These are phyloP conservation scores for Ramphastos sulfuratus DNA, from an alignment of 2,113 vertebrate genomes.

Conservation along the genomic window DNA sequence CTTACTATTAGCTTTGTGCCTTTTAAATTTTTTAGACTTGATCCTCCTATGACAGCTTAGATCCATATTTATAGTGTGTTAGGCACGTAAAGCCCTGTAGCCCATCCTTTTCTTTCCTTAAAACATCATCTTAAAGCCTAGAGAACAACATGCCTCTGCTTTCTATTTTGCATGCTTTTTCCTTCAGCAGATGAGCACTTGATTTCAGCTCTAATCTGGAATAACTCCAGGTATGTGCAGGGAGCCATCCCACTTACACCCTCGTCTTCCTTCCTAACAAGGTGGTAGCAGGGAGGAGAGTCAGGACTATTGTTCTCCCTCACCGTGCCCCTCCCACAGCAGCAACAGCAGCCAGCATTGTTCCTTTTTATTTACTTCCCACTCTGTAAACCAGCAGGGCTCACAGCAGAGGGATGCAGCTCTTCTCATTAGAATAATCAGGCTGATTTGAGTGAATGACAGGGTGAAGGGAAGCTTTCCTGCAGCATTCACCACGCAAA, in stretches of 20 bases:
- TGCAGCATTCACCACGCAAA: background rate
- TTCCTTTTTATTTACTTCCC: slow-evolving; percentile 25
- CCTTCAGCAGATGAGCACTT: background rate
- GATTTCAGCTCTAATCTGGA: slow-evolving; percentile 25
- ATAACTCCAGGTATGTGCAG: background rate
- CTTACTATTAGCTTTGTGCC: background rate
- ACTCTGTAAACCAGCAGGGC: slow-evolving; percentile 8
- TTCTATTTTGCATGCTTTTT: background rate
- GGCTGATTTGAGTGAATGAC: background rate
- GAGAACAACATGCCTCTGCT: background rate
- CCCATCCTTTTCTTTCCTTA: background rate
- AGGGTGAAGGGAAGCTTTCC: background rate
- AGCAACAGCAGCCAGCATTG: slow-evolving; percentile 18
- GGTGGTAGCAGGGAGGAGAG: background rate
- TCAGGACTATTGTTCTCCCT: slow-evolving; percentile 17
- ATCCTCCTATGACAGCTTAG: background rate
- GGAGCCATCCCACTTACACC: background rate
- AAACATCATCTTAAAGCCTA: background rate
- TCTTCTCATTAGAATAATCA: background rate
- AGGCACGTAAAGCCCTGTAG: background rate
- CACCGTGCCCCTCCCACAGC: background rate
- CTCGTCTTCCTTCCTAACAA: background rate
- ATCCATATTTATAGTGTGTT: rapidly evolving
- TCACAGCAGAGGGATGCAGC: background rate
- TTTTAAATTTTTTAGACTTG: background rate